phyloP scores from a whole-genome alignment of 2,113 vertebrate genomes.

The Pitta sordida region DNA sequence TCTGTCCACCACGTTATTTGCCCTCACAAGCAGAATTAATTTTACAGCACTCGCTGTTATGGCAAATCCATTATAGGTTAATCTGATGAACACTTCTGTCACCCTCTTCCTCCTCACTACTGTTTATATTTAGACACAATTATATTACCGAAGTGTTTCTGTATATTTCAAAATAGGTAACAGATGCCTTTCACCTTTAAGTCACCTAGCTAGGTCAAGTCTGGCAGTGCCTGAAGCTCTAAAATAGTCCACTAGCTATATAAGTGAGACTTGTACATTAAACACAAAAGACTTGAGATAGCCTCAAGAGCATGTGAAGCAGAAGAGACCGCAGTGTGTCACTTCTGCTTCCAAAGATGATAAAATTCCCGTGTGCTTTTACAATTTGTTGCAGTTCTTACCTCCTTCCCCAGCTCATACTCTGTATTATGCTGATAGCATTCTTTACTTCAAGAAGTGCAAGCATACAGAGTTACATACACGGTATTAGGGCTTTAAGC shows the following conservation, averaged over 20 bases:
- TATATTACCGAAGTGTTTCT: neutral
- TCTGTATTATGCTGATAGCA: neutral
- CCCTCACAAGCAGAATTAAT: neutral
- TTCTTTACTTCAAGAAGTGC: neutral
- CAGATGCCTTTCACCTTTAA: neutral
- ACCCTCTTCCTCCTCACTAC: neutral
- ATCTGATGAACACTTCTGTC: neutral
- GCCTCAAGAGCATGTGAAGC: neutral
- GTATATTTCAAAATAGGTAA: neutral
- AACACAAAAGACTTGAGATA: neutral
- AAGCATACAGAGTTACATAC: neutral
- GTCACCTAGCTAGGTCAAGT: neutral
- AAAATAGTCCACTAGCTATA: rapidly evolving
- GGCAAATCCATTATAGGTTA: neutral
- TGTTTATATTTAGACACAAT: neutral
- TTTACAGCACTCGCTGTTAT: neutral
- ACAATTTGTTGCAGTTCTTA: neutral
- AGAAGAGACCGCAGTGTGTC: neutral
- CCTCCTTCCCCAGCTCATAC: neutral
- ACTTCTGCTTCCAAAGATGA: neutral
- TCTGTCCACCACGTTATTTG: neutral
- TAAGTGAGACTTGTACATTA: neutral
- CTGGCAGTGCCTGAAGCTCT: neutral
- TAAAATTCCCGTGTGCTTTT: neutral
- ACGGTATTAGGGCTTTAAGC: neutral